These are phyloP conservation scores for Eubasilissa splendida DNA, from an alignment of 2,888 invertebrate genomes.

Conservation along the genomic window DNA sequence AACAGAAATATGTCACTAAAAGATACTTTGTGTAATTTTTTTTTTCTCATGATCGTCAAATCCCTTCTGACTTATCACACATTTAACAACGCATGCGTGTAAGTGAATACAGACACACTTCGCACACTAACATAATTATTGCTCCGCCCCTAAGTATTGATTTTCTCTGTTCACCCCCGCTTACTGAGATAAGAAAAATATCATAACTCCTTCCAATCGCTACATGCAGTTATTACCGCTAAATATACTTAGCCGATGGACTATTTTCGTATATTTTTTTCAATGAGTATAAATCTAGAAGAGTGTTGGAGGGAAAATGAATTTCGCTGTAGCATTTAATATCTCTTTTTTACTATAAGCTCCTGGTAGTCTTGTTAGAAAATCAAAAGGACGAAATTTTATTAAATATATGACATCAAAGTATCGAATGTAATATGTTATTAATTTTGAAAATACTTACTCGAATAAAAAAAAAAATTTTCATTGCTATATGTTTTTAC, in stretches of 20 bases:
- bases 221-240: not conserved
- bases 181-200: slow-evolving; percentile 7
- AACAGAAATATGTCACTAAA: no score
- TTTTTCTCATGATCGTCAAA: not conserved
- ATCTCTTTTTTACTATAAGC: not conserved
- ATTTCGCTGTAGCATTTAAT: not conserved
- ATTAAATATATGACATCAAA: not conserved
- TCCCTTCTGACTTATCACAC: not conserved
- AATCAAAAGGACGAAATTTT: slow-evolving; percentile 38
- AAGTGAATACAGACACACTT: not conserved
- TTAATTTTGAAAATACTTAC: no score
- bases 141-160: slow-evolving; percentile 56
- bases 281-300: no score
- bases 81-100: not conserved
- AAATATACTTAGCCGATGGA: not conserved
- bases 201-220: not conserved
- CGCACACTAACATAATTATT: slow-evolving; percentile 19
- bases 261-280: not conserved
- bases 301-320: slow-evolving; percentile 9
- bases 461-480: no score
- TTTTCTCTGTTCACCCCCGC: slow-evolving; percentile 37
- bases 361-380: slow-evolving; percentile 46
- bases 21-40: not conserved
- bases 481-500: no score
- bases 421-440: no score